Conservation (phyloP, 30 jellyfish, hydroid and myxozoan genomes). For the Hydra vulgaris region DNA sequence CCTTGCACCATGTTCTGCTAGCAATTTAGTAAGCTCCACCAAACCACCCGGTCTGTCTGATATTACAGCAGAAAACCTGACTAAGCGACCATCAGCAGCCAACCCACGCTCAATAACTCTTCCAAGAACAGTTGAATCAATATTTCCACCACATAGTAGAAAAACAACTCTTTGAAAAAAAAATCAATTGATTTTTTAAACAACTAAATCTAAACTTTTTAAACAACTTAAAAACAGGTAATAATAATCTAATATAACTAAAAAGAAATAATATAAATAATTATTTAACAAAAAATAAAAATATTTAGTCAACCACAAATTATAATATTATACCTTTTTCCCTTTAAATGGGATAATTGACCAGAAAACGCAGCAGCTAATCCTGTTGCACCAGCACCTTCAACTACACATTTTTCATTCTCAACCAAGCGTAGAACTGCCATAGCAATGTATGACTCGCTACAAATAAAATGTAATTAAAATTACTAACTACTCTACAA, state of each 20-base stretch:
- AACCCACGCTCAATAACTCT: slow-evolving; percentile 98
- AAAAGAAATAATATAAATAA: not conserved
- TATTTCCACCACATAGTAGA: slow-evolving; percentile 96
- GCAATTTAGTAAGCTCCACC: slow-evolving; percentile 71
- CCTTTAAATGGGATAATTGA: slow-evolving; percentile 67
- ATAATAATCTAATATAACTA: not conserved
- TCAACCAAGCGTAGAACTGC: slow-evolving; percentile 90
- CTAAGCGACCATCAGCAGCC: slow-evolving; percentile 95
- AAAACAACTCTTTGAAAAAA: slow-evolving; percentile 64
- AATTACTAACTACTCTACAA: no score
- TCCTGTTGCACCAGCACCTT: slow-evolving; percentile 99
- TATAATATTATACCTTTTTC: slow-evolving; percentile 57
- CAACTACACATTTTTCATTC: slow-evolving; percentile 97
- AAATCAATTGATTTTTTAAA: no score
- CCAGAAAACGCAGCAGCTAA: slow-evolving; percentile 98
- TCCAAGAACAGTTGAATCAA: slow-evolving; percentile 98
- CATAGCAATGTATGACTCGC: slow-evolving; percentile 88
- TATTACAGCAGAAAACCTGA: slow-evolving; percentile 77
- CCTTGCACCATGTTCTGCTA: slow-evolving; percentile 85
- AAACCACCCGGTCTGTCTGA: slow-evolving; percentile 97
- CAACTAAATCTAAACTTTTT: no score
- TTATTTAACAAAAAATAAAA: no score
- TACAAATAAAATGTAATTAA: slow-evolving; percentile 16
- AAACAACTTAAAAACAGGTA: not conserved
- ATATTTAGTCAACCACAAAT: no score